phyloP scores from a whole-genome alignment of 2,797 vertebrate genomes.

The Sebastiscus albofasciatus region DNA sequence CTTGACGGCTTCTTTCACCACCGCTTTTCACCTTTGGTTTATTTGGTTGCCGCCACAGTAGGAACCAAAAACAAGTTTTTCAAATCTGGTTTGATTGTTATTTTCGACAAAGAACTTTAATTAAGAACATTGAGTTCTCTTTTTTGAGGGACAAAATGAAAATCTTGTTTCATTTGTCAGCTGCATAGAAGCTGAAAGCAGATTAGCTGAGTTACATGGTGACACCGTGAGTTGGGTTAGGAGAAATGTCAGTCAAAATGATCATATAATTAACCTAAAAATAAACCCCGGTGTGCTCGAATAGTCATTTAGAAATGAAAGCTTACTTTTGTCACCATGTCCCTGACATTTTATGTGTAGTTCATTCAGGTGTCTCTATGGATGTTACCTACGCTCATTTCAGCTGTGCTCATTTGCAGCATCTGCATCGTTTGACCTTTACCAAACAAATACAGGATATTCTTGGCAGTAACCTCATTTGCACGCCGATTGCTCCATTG shows the following conservation, averaged over 20 bases:
- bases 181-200: not conserved
- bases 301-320: not conserved
- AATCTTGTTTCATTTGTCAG: not conserved
- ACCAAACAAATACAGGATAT: slow-evolving; percentile 33
- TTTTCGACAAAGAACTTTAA: not conserved
- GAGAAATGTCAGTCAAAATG: not conserved
- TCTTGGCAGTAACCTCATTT: slow-evolving; percentile 36
- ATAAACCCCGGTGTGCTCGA: not conserved
- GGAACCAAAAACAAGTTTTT: not conserved
- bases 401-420: not conserved
- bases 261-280: not conserved
- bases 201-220: not conserved
- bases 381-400: not conserved
- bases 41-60: not conserved
- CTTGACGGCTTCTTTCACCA: not conserved
- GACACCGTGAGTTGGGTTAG: not conserved
- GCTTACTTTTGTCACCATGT: not conserved
- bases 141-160: not conserved
- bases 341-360: not conserved
- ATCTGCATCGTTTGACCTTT: slow-evolving; percentile 54
- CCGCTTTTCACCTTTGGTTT: not conserved
- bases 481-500: slow-evolving; percentile 43
- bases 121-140: not conserved
- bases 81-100: not conserved
- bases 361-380: not conserved